Evolutionary conservation across 2,113 vertebrate genomes (phyloP).

Genomic region (Heliornis fulica): DNA sequence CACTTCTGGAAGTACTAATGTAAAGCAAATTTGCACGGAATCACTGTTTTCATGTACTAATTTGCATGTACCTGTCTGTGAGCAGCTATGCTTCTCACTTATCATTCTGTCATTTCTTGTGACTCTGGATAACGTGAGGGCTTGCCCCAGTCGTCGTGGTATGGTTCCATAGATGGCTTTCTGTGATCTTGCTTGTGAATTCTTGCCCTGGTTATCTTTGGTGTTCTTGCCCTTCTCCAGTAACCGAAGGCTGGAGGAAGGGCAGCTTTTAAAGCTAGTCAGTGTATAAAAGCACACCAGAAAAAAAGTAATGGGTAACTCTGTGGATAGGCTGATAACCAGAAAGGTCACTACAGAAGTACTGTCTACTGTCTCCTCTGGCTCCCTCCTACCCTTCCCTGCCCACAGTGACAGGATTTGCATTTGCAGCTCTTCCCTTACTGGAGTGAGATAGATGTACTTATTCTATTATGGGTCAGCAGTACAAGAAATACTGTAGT

Average conservation of each 20-base stretch:
- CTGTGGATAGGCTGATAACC: not conserved
- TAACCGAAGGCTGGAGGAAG: not conserved
- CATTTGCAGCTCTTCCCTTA: not conserved
- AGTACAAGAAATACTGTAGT: not conserved
- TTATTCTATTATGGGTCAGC: not conserved
- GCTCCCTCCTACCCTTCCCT: not conserved
- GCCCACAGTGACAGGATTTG: not conserved
- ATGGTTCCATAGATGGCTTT: not conserved
- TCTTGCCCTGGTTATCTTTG: not conserved
- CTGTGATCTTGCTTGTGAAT: not conserved
- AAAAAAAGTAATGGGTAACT: not conserved
- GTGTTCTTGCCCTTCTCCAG: not conserved
- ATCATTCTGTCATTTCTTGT: not conserved
- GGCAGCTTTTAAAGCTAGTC: not conserved
- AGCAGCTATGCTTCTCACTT: not conserved
- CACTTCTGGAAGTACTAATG: not conserved
- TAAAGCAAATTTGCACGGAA: not conserved
- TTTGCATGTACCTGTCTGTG: not conserved
- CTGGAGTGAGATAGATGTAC: not conserved
- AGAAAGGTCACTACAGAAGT: not conserved
- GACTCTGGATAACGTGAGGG: fast-evolving
- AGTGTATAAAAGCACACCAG: not conserved
- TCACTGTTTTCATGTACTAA: not conserved
- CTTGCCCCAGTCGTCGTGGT: not conserved
- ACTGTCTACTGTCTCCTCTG: not conserved